These are phyloP conservation scores for Coreoperca whiteheadi DNA, from an alignment of 2,113 vertebrate genomes.

Conservation along the genomic window DNA sequence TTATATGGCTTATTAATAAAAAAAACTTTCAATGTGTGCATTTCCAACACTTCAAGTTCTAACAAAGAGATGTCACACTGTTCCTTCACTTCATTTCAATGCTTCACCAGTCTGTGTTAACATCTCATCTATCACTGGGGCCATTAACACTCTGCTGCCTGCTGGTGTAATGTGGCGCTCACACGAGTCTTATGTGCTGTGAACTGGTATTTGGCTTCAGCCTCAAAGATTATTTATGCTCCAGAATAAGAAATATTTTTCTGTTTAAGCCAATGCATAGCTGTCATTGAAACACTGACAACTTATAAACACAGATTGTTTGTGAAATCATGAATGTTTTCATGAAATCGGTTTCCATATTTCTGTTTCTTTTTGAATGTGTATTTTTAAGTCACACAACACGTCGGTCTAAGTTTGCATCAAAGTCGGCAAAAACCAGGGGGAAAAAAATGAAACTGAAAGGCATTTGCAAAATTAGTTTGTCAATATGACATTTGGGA, in stretches of 20 bases:
- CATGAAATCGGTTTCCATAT: conserved; percentile 1
- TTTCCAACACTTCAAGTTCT: conserved; percentile 22
- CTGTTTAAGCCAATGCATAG: conserved; percentile 12
- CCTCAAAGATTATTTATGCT: conserved; percentile 52
- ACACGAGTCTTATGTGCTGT: conserved; percentile 34
- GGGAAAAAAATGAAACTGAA: conserved; percentile 11
- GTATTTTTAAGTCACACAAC: conserved; percentile 21
- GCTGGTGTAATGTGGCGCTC: conserved; percentile 41
- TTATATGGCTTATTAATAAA: conserved; percentile 7
- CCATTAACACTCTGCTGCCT: conserved; percentile 28
- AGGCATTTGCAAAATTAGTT: conserved; percentile 51
- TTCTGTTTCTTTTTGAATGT: conserved; percentile 4
- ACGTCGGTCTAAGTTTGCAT: conserved; percentile 38
- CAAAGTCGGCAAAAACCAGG: conserved; percentile 22
- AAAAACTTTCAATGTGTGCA: not conserved
- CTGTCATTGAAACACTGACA: conserved; percentile 36
- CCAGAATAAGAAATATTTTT: conserved; percentile 21
- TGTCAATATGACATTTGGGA: conserved; percentile 63
- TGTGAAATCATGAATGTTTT: conserved; percentile 40
- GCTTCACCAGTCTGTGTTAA: conserved; percentile 41
- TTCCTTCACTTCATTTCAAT: conserved; percentile 37
- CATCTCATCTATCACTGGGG: conserved; percentile 52
- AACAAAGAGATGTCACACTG: conserved; percentile 16
- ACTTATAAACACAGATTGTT: conserved; percentile 38
- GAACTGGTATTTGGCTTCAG: conserved; percentile 40